Base-by-base conservation (phyloP, 1,140 invertebrate species). In the Apis cerana region DNA sequence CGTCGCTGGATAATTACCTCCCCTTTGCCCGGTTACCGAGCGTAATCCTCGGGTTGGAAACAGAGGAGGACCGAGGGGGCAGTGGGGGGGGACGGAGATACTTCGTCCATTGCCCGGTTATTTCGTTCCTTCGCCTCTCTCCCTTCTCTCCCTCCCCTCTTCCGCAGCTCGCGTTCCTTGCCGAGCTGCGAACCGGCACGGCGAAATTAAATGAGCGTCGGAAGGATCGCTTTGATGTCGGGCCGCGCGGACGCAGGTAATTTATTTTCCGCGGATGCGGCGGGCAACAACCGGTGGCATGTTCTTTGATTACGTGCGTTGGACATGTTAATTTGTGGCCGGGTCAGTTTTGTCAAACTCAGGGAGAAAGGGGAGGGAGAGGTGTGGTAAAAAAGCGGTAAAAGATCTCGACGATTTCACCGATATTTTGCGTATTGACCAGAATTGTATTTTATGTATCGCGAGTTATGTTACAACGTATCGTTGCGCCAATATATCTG, bases 281-380 rank as follows among this genome's bases (percentile, higher is more conserved):
- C 64, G 43, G 85, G 56, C 59, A 82, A 70, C 85, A 80, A 77
- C 76, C 54, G n/a, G 27, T 52, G 43, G 33, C 71, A 54, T 74
- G 85, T 87, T 84, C 86, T 79, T 84, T 84, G 85, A 86, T 86
- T 88, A 81, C 68, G 33, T 83, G 81, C 85, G 75, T 69, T 52
- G 78, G 78, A 76, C 83, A 74, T 76, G 87, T 82, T 88, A 87
- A 87, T 87, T 87, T 87, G 43, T 21, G 61, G n/a, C 61, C 56
- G 5, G 33, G 33, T 43, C 33, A 43, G 33, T 43, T 43, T 43
- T 43, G 33, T 43, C 33, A 43, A 43, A 43, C 33, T 43, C 23
- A 1, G 13, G 54, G 13, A 1, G 54, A 15, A 0, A 15, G 15
- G 15, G 13, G 52, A 12, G 1, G 5, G 52, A 27, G 27, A 27